Conservation (phyloP, 1,140 invertebrate genomes). For the Trachymyrmex cornetzi region DNA sequence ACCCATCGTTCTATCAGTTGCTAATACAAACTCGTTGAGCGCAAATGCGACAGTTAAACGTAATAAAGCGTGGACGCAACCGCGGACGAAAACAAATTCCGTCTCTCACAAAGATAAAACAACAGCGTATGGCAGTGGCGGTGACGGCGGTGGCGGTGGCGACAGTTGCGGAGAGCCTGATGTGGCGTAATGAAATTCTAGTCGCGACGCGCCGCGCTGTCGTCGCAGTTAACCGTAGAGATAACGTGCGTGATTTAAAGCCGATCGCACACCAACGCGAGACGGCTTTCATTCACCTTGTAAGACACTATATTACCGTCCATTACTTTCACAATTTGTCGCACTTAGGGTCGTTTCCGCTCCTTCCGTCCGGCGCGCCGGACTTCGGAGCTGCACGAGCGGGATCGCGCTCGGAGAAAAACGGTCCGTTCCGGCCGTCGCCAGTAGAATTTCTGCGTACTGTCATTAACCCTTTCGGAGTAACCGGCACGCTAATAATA, state of each 20-base stretch:
- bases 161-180: neutral
- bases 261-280: slow-evolving; percentile 47
- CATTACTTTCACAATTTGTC: slow-evolving; percentile 55
- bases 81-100: slow-evolving; percentile 40
- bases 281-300: slow-evolving; percentile 57
- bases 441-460: slow-evolving; percentile 21
- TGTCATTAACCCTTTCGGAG: slow-evolving; percentile 26
- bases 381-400: neutral
- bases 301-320: slow-evolving; percentile 31
- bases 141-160: neutral
- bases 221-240: slow-evolving; percentile 1
- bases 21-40: slow-evolving; percentile 47
- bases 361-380: slow-evolving; percentile 20
- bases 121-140: neutral
- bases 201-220: slow-evolving; percentile 55
- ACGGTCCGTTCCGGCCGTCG: slow-evolving; percentile 45
- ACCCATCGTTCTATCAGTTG: slow-evolving; percentile 27
- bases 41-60: slow-evolving; percentile 50
- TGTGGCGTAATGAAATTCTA: slow-evolving; percentile 61
- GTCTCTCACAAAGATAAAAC: slow-evolving; percentile 41
- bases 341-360: slow-evolving; percentile 47
- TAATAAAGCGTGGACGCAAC: slow-evolving; percentile 44
- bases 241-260: slow-evolving; percentile 65
- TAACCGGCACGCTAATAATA: slow-evolving; percentile 13
- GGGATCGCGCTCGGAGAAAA: slow-evolving; percentile 24